phyloP scores from a whole-genome alignment of 2,797 vertebrate genomes.

The Eleutherodactylus coqui region DNA sequence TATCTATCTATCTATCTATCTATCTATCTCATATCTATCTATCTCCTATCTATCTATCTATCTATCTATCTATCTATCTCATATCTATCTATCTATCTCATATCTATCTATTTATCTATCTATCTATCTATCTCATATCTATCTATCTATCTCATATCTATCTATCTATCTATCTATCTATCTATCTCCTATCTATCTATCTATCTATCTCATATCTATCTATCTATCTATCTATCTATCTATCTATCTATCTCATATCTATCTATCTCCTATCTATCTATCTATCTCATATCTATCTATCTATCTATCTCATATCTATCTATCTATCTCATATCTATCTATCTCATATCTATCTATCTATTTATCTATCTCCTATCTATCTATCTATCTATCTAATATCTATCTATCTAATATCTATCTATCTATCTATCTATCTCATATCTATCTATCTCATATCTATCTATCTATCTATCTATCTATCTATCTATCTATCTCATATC shows the following conservation, averaged over 20 bases:
- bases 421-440: background rate
- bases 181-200: background rate
- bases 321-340: background rate
- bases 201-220: background rate
- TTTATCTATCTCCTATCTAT: no score
- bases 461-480: background rate
- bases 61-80: background rate
- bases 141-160: background rate
- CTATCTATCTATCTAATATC: no score
- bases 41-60: background rate
- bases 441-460: no score
- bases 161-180: no score
- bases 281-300: slow-evolving; percentile 18
- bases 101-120: background rate
- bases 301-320: background rate
- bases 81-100: background rate
- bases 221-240: no score
- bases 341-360: background rate
- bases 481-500: background rate
- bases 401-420: background rate
- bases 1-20: background rate
- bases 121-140: background rate
- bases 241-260: background rate
- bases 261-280: background rate
- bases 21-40: no score